These are phyloP conservation scores for Eulemur albifrons DNA, from an alignment of 2,797 vertebrate genomes.

Conservation along the genomic window DNA sequence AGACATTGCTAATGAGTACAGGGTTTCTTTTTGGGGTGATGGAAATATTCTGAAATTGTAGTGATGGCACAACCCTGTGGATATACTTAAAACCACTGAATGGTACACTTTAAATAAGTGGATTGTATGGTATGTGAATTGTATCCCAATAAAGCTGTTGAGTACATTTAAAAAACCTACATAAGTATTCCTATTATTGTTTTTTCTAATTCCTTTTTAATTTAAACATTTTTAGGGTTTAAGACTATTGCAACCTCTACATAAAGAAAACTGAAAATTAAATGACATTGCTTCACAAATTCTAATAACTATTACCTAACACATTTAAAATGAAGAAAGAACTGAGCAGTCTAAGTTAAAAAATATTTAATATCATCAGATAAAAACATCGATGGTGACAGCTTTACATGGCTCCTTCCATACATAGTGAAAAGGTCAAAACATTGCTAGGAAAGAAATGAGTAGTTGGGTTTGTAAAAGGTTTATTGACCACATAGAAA, in stretches of 20 bases:
- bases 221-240: constrained; percentile 50
- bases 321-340: neutral
- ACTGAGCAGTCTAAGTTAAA: constrained; percentile 47
- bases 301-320: constrained; percentile 35
- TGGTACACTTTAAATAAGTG: neutral
- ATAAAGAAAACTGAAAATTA: constrained; percentile 47
- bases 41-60: constrained; percentile 22
- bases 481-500: constrained; percentile 50
- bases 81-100: constrained; percentile 21
- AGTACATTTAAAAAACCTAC: neutral
- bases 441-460: constrained; percentile 42
- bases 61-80: neutral
- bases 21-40: neutral
- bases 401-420: constrained; percentile 56
- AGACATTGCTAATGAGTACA: neutral
- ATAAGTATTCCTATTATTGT: neutral
- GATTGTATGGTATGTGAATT: neutral
- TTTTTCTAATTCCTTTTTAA: constrained; percentile 28
- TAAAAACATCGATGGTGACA: constrained; percentile 65
- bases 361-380: constrained; percentile 76
- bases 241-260: neutral
- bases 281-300: neutral
- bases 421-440: constrained; percentile 55
- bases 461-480: constrained; percentile 21
- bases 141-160: neutral